Base-by-base conservation (phyloP, 2,113 vertebrate species). In the Forbesichthys agassizii region DNA sequence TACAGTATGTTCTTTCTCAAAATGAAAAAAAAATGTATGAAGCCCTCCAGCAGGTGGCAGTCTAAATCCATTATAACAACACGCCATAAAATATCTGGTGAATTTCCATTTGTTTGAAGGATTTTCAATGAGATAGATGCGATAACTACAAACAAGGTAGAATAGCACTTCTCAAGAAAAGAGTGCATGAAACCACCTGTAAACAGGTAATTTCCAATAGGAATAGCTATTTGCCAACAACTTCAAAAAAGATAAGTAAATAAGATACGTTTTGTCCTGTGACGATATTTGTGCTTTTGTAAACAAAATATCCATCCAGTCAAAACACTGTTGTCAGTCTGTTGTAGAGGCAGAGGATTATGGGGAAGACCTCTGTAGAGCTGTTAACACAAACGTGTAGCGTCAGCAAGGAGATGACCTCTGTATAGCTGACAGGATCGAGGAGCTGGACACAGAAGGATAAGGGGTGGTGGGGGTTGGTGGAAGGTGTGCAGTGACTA, bases 11-110 rank as follows among this genome's bases (percentile, higher is more conserved):
- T 52, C 4, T 11, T 52, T 52, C 3, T 57, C 5, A 20, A 11
- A 16, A 16, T 16, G 16, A 16, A 13, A 5, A 18, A 33, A 14
- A 11, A 5, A 13, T 65, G 49, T 54, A n/a, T 42, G 6, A 10
- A 54, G 9, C 14, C 3, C 18, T 27, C 85, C 88, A 81, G 61
- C 79, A 91, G 90, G 79, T 78, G 90, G 89, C 84, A 59, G 52
- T 77, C 61, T 73, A 57, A 73, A 70, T 11, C 76, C 57, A 77
- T 71, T 64, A 5, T 2, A 59, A 14, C 18, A 9, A 56, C 9
- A 11, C 54, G 54, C 9, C 16, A 10, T 18, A 56, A 53, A 11
- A 5, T 12, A 10, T 56, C 16, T 9, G 36, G 36, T 42, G 36
- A 42, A 42, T 5, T 42, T 42, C 36, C 36, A 42, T 8, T 42